Base-by-base conservation (phyloP, 2,113 vertebrate species). In the Pteropus alecto region DNA sequence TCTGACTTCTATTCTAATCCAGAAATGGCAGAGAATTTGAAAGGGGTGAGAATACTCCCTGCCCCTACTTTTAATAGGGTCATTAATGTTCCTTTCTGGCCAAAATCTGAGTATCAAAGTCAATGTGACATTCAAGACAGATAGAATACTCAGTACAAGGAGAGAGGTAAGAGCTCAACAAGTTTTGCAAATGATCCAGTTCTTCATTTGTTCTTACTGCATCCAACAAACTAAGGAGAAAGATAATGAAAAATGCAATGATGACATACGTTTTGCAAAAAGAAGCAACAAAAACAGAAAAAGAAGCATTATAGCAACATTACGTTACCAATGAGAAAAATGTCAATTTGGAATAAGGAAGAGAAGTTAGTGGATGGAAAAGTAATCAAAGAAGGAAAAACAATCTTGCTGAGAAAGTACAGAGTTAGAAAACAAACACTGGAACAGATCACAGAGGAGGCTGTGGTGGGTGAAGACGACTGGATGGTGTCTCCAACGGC, bases 101-200 rank as follows among this genome's bases (percentile, higher is more conserved):
- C 81, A 7, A 93, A 56, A 90, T 70, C 71, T 85, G 67, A 85
- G 73, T 79, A 91, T 79, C 28, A 82, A 86, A 94, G 58, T 48
- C 21, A 78, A 18, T 22, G 77, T 79, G 73, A 61, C 67, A 24
- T 28, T 65, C 30, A 85, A 46, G 38, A 67, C 9, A 85, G 73
- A 61, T 2, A 67, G 33, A 87, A 88, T 16, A 70, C 21, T 84
- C 35, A 35, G n/a, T 65, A 46, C 76, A 87, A 65, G 19, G 21
- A 67, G 11, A 51, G 24, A 86, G 19, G 51, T 38, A 82, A 58
- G 46, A 54, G 26, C 67, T 79, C 26, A 41, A 46, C 14, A 65
- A 77, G 43, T 71, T 77, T 65, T 78, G 21, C 38, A 54, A 89
- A 82, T 76, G 54, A 83, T 3, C 0, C 1, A 67, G 26, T 41